A percentile compares a stretch with the other conserved stretches of the same genome.
Conservation (phyloP, 2,797 vertebrate species). For the Anabas testudineus region DNA sequence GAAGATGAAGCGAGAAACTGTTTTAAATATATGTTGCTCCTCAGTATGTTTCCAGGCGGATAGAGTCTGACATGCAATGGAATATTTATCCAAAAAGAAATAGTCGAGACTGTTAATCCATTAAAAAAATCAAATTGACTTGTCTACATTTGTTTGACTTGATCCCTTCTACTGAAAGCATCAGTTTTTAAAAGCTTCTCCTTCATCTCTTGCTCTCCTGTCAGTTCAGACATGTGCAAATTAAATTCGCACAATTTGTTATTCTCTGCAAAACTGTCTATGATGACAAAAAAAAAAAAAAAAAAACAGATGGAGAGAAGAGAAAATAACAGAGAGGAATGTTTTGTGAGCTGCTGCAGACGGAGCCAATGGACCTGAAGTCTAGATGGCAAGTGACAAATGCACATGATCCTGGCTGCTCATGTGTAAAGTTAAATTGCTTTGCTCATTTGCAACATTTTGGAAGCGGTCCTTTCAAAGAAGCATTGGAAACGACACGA, state of each 20-base stretch:
- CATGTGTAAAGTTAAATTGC: constrained; percentile 31
- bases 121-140: neutral
- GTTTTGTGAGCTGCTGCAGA: constrained; percentile 10
- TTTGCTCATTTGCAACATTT: constrained; percentile 40
- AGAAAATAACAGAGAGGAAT: constrained; percentile 14
- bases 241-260: constrained; percentile 4
- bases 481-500: constrained; percentile 27
- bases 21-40: neutral
- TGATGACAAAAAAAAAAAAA: neutral
- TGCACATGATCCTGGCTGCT: constrained; percentile 18
- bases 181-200: constrained; percentile 17
- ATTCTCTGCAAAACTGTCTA: constrained; percentile 14
- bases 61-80: neutral
- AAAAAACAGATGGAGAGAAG: neutral
- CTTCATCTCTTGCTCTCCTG: neutral
- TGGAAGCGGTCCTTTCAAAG: constrained; percentile 14
- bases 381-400: constrained; percentile 30
- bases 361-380: constrained; percentile 25
- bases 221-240: constrained; percentile 2
- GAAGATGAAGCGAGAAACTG: neutral
- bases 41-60: neutral
- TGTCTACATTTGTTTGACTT: neutral
- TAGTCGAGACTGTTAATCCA: no score
- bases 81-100: neutral
- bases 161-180: constrained; percentile 2